Base-by-base conservation (phyloP, 2,888 invertebrate species). In the Sipha maydis region DNA sequence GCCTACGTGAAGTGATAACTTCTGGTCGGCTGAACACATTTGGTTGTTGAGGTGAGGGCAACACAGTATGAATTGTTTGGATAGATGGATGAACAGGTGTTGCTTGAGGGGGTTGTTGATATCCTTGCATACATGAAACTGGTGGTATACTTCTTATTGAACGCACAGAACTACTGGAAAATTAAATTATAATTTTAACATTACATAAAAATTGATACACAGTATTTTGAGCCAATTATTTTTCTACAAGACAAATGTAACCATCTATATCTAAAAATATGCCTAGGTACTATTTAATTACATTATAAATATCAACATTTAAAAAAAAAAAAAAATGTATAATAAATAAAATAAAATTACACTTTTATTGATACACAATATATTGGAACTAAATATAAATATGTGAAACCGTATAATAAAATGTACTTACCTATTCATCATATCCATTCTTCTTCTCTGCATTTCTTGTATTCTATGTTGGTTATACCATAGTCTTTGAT, bases 401-500 rank as follows among this genome's bases (percentile, higher is more conserved):
- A 25, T 11, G 34, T 31, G 38, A 11, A 14, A n/a, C 56, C 5
- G 19, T 28, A 7, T 38, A 75, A 5, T 28, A 17, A 78, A 25
- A 54, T 54, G 67, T 54, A 8, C 73, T 85, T 89, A 90, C 91
- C 89, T 88, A 83, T 90, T 90, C 69, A 90, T 90, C 83, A 90
- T 90, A 89, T 90, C 91, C 89, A 91, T 90, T 67, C 90, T 89
- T 89, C 94, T 93, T 77, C 94, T 92, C 90, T 93, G 94, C 89
- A 93, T 91, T 91, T 94, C 94, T 91, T 94, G 93, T 92, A 93
- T 94, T 89, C 95, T 94, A 90, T 96, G 96, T 90, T 96, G 96
- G 0, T 94, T 93, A 90, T 95, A 94, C 95, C 96, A 96, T 75
- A 96, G 92, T 89, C 95, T 93, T 91, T 96, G 95, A 91, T 96